Percentiles rank a stretch among this genome's conserved stretches.
phyloP scores from a whole-genome alignment of 2,797 vertebrate genomes.

The Sebastes reedi region DNA sequence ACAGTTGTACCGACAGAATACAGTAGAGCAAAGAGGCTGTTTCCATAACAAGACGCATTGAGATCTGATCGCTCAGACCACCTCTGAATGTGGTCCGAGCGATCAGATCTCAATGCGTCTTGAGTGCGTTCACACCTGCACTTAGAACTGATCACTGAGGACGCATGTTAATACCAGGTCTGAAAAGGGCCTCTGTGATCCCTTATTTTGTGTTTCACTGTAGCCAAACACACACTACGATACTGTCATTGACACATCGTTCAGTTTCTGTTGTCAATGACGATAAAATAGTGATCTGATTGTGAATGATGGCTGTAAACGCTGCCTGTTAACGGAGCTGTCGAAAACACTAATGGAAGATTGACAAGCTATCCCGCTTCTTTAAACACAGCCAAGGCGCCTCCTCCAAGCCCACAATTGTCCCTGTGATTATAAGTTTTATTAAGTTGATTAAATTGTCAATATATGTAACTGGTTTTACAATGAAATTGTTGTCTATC shows the following conservation, averaged over 20 bases:
- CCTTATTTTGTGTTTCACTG: not conserved
- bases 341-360: not conserved
- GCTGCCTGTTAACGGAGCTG: not conserved
- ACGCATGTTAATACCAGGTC: too few relatives aligned
- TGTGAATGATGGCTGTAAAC: conserved; percentile 27
- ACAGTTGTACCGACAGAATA: too few relatives aligned
- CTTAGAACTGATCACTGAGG: too few relatives aligned
- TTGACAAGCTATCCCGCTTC: conserved; percentile 11
- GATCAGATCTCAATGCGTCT: too few relatives aligned
- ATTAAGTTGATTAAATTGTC: not conserved
- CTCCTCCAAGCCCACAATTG: not conserved
- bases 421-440: not conserved
- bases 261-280: not conserved
- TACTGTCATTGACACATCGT: not conserved
- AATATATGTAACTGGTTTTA: not conserved
- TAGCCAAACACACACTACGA: not conserved
- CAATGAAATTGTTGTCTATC: not conserved
- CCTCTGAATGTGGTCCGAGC: too few relatives aligned
- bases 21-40: too few relatives aligned
- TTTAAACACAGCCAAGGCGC: not conserved
- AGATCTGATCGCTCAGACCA: too few relatives aligned
- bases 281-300: not conserved
- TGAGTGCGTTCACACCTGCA: too few relatives aligned
- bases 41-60: too few relatives aligned
- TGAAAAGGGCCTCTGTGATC: not conserved